Evolutionary conservation across 2,113 vertebrate species (phyloP).

Genomic region (Butorides virescens): DNA sequence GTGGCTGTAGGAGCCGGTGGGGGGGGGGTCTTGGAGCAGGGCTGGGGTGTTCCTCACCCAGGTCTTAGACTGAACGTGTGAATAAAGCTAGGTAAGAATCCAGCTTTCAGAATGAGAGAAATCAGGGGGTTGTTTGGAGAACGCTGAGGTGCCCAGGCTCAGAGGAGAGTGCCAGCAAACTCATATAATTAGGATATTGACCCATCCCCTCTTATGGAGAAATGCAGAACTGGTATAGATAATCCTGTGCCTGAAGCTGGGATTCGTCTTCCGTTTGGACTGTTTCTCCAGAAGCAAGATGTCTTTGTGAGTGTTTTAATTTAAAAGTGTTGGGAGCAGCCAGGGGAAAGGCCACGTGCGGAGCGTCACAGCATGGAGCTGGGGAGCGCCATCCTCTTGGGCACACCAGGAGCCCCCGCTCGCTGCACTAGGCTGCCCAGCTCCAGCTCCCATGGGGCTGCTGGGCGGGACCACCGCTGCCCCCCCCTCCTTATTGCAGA

Average conservation of each 20-base stretch:
- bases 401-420: neutral
- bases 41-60: accelerated
- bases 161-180: neutral
- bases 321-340: neutral
- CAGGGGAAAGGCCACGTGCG: neutral
- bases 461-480: accelerated
- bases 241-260: neutral
- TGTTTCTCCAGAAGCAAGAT: neutral
- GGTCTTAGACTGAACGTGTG: neutral
- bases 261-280: neutral
- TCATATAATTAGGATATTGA: neutral
- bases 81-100: neutral
- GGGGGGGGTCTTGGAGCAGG: neutral
- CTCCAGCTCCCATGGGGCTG: neutral
- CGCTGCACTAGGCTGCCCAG: neutral
- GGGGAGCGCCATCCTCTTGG: accelerated
- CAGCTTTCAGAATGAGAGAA: neutral
- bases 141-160: neutral
- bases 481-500: neutral
- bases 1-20: accelerated
- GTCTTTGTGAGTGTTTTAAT: neutral
- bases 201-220: neutral
- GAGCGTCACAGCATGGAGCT: neutral
- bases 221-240: neutral
- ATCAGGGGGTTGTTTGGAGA: neutral